Evolutionary conservation across 2,888 invertebrate genomes (phyloP).

Genomic region (Mythimna impura): DNA sequence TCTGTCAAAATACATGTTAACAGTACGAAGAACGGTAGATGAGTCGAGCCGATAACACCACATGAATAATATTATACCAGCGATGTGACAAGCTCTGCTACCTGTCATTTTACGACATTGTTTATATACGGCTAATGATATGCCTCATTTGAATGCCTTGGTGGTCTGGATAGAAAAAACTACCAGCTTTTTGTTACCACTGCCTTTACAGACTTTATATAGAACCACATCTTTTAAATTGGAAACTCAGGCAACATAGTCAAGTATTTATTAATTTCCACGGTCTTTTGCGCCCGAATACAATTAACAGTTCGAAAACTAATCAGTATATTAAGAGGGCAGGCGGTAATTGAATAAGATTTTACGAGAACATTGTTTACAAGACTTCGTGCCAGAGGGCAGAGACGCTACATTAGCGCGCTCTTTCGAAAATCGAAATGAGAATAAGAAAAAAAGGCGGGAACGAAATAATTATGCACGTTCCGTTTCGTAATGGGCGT

Average conservation of each 20-base stretch:
- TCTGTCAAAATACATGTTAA: constrained; percentile 91
- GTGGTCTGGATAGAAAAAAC: constrained; percentile 85
- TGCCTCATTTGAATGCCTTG: constrained; percentile 87
- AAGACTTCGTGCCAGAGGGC: constrained; percentile 85
- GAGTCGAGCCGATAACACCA: constrained; percentile 73
- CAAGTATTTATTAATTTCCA: constrained; percentile 62
- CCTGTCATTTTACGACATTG: constrained; percentile 89
- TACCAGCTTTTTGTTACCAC: constrained; percentile 71
- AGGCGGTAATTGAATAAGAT: constrained; percentile 85
- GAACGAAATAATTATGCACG: constrained; percentile 91
- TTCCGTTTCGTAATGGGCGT: constrained; percentile 89
- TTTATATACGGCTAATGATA: constrained; percentile 87
- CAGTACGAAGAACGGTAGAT: constrained; percentile 81
- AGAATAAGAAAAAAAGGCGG: constrained; percentile 86
- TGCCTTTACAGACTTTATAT: constrained; percentile 41
- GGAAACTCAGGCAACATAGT: constrained; percentile 40
- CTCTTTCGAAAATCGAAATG: constrained; percentile 86
- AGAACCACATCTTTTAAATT: constrained; percentile 39
- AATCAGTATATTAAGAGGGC: constrained; percentile 82
- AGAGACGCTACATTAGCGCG: constrained; percentile 87
- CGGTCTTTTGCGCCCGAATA: constrained; percentile 60
- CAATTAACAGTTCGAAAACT: constrained; percentile 81
- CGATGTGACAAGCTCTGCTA: constrained; percentile 83
- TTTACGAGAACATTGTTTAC: constrained; percentile 90
- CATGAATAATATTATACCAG: constrained; percentile 82